Conservation (phyloP, 1,140 invertebrate genomes). For the Thaumatotibia leucotreta region DNA sequence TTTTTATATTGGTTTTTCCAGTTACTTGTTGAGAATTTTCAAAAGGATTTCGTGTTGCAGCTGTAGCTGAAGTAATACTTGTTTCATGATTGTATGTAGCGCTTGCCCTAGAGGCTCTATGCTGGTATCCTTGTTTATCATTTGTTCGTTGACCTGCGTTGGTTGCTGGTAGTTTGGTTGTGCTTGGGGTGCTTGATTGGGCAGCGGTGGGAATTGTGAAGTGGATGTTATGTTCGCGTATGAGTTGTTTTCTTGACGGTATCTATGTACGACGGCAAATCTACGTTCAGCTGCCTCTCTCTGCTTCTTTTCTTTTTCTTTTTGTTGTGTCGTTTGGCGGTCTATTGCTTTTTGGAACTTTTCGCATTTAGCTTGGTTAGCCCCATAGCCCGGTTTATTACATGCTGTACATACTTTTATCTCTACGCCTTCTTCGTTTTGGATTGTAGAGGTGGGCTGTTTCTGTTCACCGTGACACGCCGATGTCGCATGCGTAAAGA, state of each 20-base stretch:
- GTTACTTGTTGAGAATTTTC: slow-evolving; percentile 7
- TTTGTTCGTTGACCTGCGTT: no score
- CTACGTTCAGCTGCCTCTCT: slow-evolving; percentile 1
- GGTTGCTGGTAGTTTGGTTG: no score
- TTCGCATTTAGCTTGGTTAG: slow-evolving; percentile 10
- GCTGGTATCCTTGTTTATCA: no score
- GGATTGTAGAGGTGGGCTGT: background rate
- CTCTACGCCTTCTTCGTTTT: slow-evolving; percentile 3
- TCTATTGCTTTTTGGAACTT: background rate
- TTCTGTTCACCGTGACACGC: background rate
- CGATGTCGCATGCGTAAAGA: background rate
- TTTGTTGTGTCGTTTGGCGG: background rate
- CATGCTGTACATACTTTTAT: background rate
- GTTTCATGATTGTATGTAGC: background rate
- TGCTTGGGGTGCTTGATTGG: background rate
- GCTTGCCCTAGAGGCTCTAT: background rate
- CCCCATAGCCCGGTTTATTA: background rate
- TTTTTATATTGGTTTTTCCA: background rate
- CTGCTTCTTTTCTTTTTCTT: background rate
- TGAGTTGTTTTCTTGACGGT: background rate
- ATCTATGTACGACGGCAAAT: no score
- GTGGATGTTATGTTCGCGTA: background rate
- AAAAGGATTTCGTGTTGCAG: background rate
- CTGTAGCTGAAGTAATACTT: background rate
- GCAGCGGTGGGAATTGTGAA: background rate